Evolutionary conservation across 2,113 vertebrate genomes (phyloP).

Genomic region (Neoarius graeffei): DNA sequence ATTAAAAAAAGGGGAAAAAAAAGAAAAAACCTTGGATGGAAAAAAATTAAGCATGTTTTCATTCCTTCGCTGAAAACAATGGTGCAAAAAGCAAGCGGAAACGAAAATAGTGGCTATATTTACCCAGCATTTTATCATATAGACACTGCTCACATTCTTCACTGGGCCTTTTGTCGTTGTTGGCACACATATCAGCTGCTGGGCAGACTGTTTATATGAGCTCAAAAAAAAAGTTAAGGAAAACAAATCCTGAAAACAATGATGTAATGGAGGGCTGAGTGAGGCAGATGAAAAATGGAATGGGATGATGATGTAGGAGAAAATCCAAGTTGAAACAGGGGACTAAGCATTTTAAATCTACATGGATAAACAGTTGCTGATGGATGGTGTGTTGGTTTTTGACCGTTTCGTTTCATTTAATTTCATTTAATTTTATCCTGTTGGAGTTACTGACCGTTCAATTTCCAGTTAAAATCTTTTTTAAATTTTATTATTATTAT

Average conservation of each 20-base stretch:
- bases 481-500: too few relatives aligned
- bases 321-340: background rate
- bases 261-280: slow-evolving; percentile 6
- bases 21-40: background rate
- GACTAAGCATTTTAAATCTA: background rate
- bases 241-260: slow-evolving; percentile 37
- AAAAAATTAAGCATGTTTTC: slow-evolving; percentile 27
- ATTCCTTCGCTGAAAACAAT: slow-evolving; percentile 46
- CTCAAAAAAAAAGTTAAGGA: slow-evolving; percentile 11
- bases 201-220: slow-evolving; percentile 36
- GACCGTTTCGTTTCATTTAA: background rate
- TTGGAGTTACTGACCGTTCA: background rate
- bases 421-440: background rate
- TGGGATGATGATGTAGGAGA: background rate
- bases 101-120: slow-evolving; percentile 48
- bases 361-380: background rate
- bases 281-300: background rate
- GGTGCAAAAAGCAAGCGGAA: slow-evolving; percentile 32
- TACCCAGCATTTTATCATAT: slow-evolving; percentile 56
- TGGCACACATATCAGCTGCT: slow-evolving; percentile 46
- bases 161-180: slow-evolving; percentile 45
- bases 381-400: background rate
- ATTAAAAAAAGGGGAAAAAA: background rate
- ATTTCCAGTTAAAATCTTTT: background rate
- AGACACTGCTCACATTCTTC: slow-evolving; percentile 40